Evolutionary conservation across 2,888 invertebrate species (phyloP).

Genomic region (Synanthedon myopaeformis): DNA sequence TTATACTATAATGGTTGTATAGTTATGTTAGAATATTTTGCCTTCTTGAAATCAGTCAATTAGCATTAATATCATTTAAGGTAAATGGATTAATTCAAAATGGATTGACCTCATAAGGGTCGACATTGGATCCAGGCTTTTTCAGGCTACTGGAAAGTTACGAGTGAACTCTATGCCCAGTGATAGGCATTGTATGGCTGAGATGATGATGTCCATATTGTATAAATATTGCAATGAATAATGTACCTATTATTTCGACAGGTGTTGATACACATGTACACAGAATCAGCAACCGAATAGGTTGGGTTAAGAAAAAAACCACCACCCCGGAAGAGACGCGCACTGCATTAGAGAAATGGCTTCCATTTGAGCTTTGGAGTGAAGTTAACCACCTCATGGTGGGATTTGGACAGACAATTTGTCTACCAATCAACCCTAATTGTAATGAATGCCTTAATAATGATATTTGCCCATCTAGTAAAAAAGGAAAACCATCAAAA

Average conservation of each 20-base stretch:
- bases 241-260: conserved; percentile 25
- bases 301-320: conserved; percentile 82
- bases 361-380: conserved; percentile 87
- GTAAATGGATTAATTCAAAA: no score
- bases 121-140: no score
- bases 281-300: conserved; percentile 89
- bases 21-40: no score
- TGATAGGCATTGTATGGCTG: neutral
- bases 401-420: conserved; percentile 97
- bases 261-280: conserved; percentile 99
- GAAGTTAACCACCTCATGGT: conserved; percentile 92
- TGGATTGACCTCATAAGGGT: no score
- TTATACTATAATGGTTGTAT: no score
- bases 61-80: no score
- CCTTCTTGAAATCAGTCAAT: no score
- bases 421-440: conserved; percentile 84
- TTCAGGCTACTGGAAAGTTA: no score
- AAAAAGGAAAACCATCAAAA: conserved; percentile 45
- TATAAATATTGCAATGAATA: neutral
- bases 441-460: conserved; percentile 87
- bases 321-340: conserved; percentile 92
- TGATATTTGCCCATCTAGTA: conserved; percentile 81
- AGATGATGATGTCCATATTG: neutral
- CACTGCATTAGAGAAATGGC: conserved; percentile 84
- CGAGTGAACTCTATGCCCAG: no score